Base-by-base conservation (phyloP, 2,113 vertebrate species). In the Eretmochelys imbricata region DNA sequence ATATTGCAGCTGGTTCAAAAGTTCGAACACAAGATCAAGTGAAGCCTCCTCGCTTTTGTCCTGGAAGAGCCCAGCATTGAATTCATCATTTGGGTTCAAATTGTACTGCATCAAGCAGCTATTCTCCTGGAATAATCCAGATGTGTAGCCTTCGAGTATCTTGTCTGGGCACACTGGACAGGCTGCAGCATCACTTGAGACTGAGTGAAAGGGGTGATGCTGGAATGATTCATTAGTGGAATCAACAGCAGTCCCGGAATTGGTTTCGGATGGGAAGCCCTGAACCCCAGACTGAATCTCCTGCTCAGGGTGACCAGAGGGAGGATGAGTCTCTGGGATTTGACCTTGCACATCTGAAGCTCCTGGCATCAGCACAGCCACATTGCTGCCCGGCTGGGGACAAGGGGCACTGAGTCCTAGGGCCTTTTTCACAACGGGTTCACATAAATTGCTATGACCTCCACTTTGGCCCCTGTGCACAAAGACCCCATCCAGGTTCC, bases 31-130 rank as follows among this genome's bases (percentile, higher is more conserved):
- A 88, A 99, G 98, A 95, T 99, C 99, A 89, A 99, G 98, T 86
- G 99, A 99, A 87, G 99, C 99, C 92, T 99, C 99, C 85, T 99
- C 99, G 31, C 99, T 99, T 98, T 99, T 99, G 93, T 99, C 98
- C 98, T 99, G 99, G 98, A 99, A 99, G 97, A 99, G 98, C 85
- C 99, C 99, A 72, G 98, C 98, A 96, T 98, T 98, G 95, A 98
- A 91, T 57, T 97, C 97, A 98, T 97, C 98, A 91, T 96, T 98
- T 14, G 97, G 96, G 95, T 98, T 98, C 89, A 98, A 93, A 91
- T 57, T 96, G 91, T 98, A 98, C 87, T 98, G 98, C 97, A 98
- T 84, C 80, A 98, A 97, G 97, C 98, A 98, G 98, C 91, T 97
- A 83, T 93, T 97, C 92, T 98, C 98, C 91, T 98, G 98, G 88